Base-by-base conservation (phyloP, 2,888 invertebrate species). In the Microctonus hyperodae region DNA sequence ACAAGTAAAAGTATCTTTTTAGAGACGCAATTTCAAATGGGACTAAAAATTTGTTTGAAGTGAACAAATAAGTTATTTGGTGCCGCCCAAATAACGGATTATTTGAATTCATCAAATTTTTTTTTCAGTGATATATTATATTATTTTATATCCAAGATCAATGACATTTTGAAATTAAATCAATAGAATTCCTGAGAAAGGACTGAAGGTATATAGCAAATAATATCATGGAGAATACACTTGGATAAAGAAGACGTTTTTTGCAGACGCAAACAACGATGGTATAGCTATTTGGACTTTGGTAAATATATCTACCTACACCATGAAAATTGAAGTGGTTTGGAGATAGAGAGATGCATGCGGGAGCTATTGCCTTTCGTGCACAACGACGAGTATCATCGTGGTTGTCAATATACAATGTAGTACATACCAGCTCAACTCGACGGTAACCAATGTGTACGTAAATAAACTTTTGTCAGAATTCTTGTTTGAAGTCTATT, bases 321-420 rank as follows among this genome's bases (percentile, higher is more conserved):
- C 1, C 20, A 7, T 44, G 44, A 16, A 16, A 16, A 44, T 44
- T 9, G 16, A 44, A 44, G 16, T 44, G 16, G 44, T 16, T 44
- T 44, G 44, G n/a, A 44, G 44, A 16, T 20, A 37, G 13, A 35
- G 13, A 35, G 33, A 57, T 33, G 57, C 31, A 33, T 57, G 33
- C 35, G 22, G 33, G 55, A 55, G 20, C 37, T 57, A 57, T 57
- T 57, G 57, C 57, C 23, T 37, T 37, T 11, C 57, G 20, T 57
- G 33, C 13, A 22, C 44, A 16, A 44, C 13, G 6, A 44, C 13
- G 6, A 11, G 7, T 22, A 13, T 22, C 31, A 22, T 33, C 22
- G 31, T 51, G 55, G n/a, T 28, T 22, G 57, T 35, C 57, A 57
- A 56, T 28, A 33, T 10, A 11, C 4, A n/a, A 28, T 28, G 57